phyloP scores from a whole-genome alignment of 2,113 vertebrate species.

The Cynopterus brachyotis region DNA sequence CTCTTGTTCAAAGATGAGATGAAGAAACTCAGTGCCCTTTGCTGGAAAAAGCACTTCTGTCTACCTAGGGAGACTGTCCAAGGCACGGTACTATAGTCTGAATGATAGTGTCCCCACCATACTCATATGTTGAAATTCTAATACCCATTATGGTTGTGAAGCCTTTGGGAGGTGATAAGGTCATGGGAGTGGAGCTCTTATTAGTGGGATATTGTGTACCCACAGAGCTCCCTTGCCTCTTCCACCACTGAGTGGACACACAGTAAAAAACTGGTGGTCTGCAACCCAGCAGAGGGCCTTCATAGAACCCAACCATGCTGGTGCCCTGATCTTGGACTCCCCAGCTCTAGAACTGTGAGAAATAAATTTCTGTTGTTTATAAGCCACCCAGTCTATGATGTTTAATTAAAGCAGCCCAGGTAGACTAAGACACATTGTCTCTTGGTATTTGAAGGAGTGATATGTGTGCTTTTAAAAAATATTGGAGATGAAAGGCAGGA shows the following conservation, averaged over 20 bases:
- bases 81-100: not conserved
- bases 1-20: not conserved
- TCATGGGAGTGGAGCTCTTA: not conserved
- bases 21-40: not conserved
- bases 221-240: not conserved
- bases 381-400: not conserved
- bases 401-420: not conserved
- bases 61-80: not conserved
- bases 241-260: not conserved
- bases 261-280: not conserved
- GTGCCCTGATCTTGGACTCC: not conserved
- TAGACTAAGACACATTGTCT: not conserved
- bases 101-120: not conserved
- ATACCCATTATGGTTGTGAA: not conserved
- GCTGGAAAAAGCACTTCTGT: not conserved
- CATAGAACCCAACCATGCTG: not conserved
- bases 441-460: not conserved
- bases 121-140: not conserved
- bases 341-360: not conserved
- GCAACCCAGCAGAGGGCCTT: not conserved
- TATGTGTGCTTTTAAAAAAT: not conserved
- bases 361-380: not conserved
- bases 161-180: not conserved
- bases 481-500: not conserved
- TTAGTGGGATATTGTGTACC: not conserved